Percentiles rank a stretch among this genome's conserved stretches.
phyloP scores from a whole-genome alignment of 2,113 vertebrate species.

The Trochalopteron elliotii region DNA sequence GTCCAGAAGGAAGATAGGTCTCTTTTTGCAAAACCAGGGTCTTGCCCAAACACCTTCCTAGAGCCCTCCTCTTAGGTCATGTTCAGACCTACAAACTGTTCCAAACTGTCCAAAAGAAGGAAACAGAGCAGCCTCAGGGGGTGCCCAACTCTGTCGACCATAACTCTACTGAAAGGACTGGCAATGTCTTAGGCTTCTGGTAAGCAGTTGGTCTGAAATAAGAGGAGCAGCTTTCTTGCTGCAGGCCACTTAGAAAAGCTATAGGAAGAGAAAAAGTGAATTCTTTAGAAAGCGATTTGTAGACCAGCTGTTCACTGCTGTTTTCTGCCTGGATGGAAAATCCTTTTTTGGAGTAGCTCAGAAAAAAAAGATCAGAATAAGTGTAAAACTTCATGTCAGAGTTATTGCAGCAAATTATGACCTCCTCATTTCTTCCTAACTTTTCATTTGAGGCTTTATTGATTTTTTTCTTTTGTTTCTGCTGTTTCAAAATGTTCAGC shows the following conservation, averaged over 20 bases:
- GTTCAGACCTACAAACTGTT: background rate
- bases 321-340: background rate
- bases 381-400: background rate
- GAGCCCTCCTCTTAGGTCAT: background rate
- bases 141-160: rapidly evolving
- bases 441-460: background rate
- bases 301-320: background rate
- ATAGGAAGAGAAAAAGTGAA: background rate
- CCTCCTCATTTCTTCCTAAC: background rate
- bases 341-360: background rate
- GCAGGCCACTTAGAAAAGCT: background rate
- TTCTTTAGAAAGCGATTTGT: background rate
- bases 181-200: background rate
- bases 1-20: background rate
- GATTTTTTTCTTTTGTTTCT: background rate
- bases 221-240: background rate
- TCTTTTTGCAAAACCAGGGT: background rate
- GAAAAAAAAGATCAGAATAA: background rate
- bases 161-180: background rate
- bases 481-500: background rate
- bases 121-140: background rate
- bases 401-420: background rate
- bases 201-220: background rate
- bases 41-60: background rate
- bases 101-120: background rate